Base-by-base conservation (phyloP, 2,113 vertebrate genomes). In the Pimephales promelas region DNA sequence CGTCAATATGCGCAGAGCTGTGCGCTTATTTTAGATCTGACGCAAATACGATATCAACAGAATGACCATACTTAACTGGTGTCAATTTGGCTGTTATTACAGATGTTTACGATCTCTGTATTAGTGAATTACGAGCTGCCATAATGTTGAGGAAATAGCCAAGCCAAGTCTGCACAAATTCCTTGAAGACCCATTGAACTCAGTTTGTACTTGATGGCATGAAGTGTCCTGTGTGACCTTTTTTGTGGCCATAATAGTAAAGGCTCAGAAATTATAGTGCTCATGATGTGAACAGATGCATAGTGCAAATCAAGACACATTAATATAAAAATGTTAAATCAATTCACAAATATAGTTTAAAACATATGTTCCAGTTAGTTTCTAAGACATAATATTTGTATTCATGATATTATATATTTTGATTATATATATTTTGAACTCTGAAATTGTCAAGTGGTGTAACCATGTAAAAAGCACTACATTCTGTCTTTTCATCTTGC, bases 141-240 rank as follows among this genome's bases (percentile, higher is more conserved):
- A 49, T 49, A 22, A 64, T 49, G 40, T 64, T 64, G 5, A 56
- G 36, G 28, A 62, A 10, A 72, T 4, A 18, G 20, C 34, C 75
- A 78, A 78, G 74, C 11, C 56, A 6, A 78, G n/a, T 18, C 24
- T 62, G 76, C 34, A 61, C 13, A 43, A 43, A 43, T 40, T 26
- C 34, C 22, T 77, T 77, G 34, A 77, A 59, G 68, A 72, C 68
- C 68, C n/a, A 13, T 72, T 72, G 70, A 26, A 72, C 40, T 72
- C 40, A 4, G 11, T 72, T 24, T 45, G 40, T 72, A 72, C 40
- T 47, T 3, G 13, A 40, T 72, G 36, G 70, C 70, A 26, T 45
- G 0, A 43, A 72, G 40, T 47, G 40, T 45, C 10, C 5, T 8
- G 40, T 72, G 68, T 71, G 68, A 70, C 20, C n/a, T 47, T 45